Evolutionary conservation across 1,140 invertebrate species (phyloP), one percentile per base, ranked within the genome.

Genomic region (Phymastichus coffea): DNA sequence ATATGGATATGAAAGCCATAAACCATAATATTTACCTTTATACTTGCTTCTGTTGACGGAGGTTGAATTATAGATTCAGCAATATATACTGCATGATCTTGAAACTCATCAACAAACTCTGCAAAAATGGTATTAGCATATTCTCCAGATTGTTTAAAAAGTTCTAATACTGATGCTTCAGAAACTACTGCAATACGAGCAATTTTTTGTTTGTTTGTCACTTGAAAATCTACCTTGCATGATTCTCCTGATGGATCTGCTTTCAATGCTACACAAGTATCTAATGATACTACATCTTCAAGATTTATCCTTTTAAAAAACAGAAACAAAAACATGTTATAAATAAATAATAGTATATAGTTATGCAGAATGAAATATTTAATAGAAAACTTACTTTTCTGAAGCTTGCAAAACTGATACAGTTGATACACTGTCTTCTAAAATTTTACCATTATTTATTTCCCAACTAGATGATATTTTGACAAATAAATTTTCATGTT

Each of bases 101-200:
- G 68, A 66, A 74, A 80, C 43, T 80, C 76, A 46, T 80, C 78
- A 26, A 80, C 52, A 51, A 79, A 72, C 37, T 81, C 74, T 12
- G 77, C 71, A 58, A 72, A 73, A 25, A 65, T 23, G 14, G 79
- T 81, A 25, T 61, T 68, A 20, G 72, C 64, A 63, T 81, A 81
- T 67, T 81, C 79, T 26, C 74, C 78, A 63, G 51, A 77, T 63
- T 80, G 69, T 54, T 79, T 80, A 44, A 77, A 81, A 66, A 81
- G 71, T 66, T 81, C 80, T 56, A 81, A 59, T 17, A 79, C 70
- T 14, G 69, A 71, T 19, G 73, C 76, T 64, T 80, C 79, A 4
- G 79, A 80, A 15, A 76, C 72, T 46, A 80, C 48, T 38, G 69
- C 70, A 17, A 80, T 72, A 7, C 65, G 63, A 14, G 65, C 63